Base-by-base conservation (phyloP, 2,888 invertebrate species). In the Chrysotoxum bicinctum region DNA sequence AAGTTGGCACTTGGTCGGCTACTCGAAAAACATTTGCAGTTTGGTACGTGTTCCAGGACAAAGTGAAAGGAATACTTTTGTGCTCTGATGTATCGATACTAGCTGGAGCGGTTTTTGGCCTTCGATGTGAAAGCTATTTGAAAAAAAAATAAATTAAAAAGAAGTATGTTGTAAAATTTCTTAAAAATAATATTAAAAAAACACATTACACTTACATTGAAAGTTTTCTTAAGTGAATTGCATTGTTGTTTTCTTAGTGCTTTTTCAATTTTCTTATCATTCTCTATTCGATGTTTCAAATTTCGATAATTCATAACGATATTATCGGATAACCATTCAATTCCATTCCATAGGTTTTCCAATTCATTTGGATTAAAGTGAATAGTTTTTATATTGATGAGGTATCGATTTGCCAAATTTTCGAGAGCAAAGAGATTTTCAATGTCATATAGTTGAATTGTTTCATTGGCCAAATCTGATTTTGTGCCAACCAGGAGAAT, bases 401-500 rank as follows among this genome's bases (percentile, higher is more conserved):
- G 86, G 64, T 87, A 89, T 3, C 74, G 68, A 40, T 87, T 87
- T 3, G 91, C 89, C 69, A 91, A 80, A 4, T 87, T 75, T 66
- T 90, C 91, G 54, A 91, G 62, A 0, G 86, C 79, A 30, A 91
- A 91, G 1, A 88, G 76, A 40, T 91, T 89, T 74, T 90, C 91
- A 73, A 91, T 90, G 30, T 91, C 91, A 62, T 90, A 90, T 45
- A 91, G 78, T 62, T 91, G 90, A 3, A 91, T 85, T 5, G 89
- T 89, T 0, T 90, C 89, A 54, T 88, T 82, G 2, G 81, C 87
- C 62, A 89, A 54, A 84, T 90, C 89, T 1, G 89, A 87, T 48
- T 89, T 90, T 0, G 90, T 89, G 23, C 90, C 91, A 3, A 91
- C 87, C 35, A 91, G 72, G 14, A 91, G 87, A 12, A 91, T 88